phyloP scores from a whole-genome alignment of 2,888 invertebrate species.

The Ennomos fuscantarius region DNA sequence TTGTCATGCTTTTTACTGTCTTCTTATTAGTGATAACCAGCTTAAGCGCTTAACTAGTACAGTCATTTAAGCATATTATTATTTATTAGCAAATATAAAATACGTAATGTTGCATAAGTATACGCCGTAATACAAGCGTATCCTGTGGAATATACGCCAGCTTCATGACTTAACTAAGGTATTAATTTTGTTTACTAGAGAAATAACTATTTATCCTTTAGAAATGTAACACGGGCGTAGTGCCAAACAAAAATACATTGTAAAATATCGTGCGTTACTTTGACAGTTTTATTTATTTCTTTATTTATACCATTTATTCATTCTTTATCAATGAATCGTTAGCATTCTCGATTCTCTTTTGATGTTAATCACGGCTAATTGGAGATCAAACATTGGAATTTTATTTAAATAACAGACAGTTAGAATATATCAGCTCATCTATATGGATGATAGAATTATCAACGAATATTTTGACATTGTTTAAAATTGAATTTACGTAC shows the following conservation, averaged over 20 bases:
- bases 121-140: no score
- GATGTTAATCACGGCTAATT: conserved; percentile 16
- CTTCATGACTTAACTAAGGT: no score
- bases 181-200: conserved; percentile 18
- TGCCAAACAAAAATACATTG: conserved; percentile 62
- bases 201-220: conserved; percentile 57
- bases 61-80: no score
- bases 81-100: no score
- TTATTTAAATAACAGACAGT: conserved; percentile 12
- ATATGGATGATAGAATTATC: no score
- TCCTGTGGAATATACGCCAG: no score
- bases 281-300: conserved; percentile 48
- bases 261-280: conserved; percentile 49
- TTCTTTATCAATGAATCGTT: conserved; percentile 27
- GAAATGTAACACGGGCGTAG: conserved; percentile 58
- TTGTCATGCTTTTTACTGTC: no score
- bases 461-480: no score
- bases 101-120: no score
- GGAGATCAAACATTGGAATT: neutral
- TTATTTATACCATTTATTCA: conserved; percentile 32
- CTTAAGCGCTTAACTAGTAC: no score
- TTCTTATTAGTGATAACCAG: no score
- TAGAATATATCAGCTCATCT: neutral
- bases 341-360: conserved; percentile 18
- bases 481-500: no score